Percentiles rank a stretch among this genome's conserved stretches.
Conservation (phyloP, 2,888 invertebrate genomes). For the Pseudanteris insignis region DNA sequence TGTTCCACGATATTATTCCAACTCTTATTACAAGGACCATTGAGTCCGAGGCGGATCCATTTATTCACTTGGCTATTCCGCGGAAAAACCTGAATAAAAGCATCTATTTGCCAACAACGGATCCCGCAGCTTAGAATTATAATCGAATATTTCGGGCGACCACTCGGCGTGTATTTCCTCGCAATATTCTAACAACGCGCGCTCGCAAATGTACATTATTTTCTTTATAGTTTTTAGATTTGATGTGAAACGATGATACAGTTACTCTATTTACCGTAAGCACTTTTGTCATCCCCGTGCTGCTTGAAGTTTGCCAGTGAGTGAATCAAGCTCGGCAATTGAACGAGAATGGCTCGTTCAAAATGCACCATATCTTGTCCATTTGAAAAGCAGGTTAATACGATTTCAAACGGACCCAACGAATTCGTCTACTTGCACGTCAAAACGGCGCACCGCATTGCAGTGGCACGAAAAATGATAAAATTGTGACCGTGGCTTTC, state of each 20-base stretch:
- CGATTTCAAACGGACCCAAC: constrained; percentile 25
- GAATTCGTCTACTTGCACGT: constrained; percentile 12
- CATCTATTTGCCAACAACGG: neutral
- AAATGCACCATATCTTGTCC: constrained; percentile 14
- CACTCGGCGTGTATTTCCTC: too few relatives aligned
- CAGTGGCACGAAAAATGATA: constrained; percentile 47
- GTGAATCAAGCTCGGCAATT: constrained; percentile 16
- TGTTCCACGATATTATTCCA: too few relatives aligned
- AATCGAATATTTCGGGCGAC: too few relatives aligned
- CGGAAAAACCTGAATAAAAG: too few relatives aligned
- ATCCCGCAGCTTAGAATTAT: too few relatives aligned
- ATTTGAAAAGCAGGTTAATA: constrained; percentile 31
- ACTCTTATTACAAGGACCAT: too few relatives aligned
- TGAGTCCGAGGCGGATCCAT: too few relatives aligned
- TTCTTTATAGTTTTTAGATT: neutral
- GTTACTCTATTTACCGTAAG: constrained; percentile 6
- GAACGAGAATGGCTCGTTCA: constrained; percentile 21
- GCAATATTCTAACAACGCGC: too few relatives aligned
- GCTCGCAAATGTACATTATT: neutral
- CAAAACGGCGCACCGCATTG: constrained; percentile 45
- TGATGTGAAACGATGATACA: constrained; percentile 4
- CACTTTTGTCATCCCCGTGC: constrained; percentile 1
- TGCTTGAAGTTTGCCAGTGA: constrained; percentile 3
- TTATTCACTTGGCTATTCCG: too few relatives aligned
- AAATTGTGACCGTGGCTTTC: constrained; percentile 40